Evolutionary conservation across 2,113 vertebrate species (phyloP).

Genomic region (Pyxicephalus adspersus): DNA sequence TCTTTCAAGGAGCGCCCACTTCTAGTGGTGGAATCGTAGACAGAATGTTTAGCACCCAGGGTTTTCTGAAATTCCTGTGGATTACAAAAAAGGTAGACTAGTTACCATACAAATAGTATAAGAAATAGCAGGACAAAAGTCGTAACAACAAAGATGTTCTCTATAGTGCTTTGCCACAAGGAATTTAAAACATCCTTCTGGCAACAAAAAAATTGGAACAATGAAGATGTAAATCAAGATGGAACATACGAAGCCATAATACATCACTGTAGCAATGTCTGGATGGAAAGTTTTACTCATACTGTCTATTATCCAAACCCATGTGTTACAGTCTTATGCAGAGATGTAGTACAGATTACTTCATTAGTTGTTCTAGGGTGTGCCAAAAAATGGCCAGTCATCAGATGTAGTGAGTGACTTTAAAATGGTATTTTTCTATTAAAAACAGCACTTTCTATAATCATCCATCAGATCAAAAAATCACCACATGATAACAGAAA

Average conservation of each 20-base stretch:
- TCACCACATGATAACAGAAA: conserved; percentile 2
- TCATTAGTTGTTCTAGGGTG: conserved; percentile 2
- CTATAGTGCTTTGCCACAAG: neutral
- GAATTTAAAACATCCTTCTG: conserved; percentile 11
- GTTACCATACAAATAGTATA: neutral
- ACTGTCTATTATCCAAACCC: conserved; percentile 15
- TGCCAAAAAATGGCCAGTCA: conserved; percentile 30
- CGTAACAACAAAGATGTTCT: neutral
- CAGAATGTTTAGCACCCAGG: conserved; percentile 93
- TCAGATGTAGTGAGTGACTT: neutral
- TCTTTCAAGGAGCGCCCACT: conserved; percentile 94
- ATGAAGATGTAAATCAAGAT: conserved; percentile 18
- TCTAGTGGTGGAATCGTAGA: conserved; percentile 92
- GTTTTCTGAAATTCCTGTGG: conserved; percentile 93
- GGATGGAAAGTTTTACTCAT: conserved; percentile 47
- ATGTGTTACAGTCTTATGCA: conserved; percentile 24
- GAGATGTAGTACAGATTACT: conserved; percentile 10
- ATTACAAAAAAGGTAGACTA: conserved; percentile 36
- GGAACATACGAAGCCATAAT: neutral
- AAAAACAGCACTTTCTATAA: neutral
- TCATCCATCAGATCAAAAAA: neutral
- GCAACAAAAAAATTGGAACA: conserved; percentile 28
- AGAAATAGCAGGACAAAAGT: conserved; percentile 11
- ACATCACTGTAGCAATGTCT: conserved; percentile 14
- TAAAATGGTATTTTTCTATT: neutral